Percentiles rank a stretch among this genome's conserved stretches.
phyloP scores from a whole-genome alignment of 2,113 vertebrate species.

The Nothoprocta pentlandii region DNA sequence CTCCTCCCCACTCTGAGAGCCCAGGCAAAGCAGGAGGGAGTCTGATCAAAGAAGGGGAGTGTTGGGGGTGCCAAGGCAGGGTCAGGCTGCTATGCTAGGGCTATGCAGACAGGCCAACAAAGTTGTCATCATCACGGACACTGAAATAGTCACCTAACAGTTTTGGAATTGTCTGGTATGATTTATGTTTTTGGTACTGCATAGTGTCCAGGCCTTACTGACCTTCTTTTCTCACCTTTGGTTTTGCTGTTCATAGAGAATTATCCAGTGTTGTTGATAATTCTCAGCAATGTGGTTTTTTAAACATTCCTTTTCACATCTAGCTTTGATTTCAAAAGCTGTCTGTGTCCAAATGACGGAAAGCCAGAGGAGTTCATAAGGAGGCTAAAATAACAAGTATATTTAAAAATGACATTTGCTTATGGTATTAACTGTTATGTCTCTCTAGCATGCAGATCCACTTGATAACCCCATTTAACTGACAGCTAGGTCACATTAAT shows the following conservation, averaged over 20 bases:
- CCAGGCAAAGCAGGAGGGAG: neutral
- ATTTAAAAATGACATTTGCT: neutral
- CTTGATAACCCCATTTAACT: neutral
- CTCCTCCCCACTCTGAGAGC: neutral
- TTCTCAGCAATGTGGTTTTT: neutral
- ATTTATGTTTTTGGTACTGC: neutral
- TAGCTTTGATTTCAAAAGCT: neutral
- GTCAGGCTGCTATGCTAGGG: neutral
- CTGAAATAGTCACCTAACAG: neutral
- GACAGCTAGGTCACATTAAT: constrained; percentile 9
- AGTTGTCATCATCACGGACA: neutral
- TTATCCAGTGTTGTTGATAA: neutral
- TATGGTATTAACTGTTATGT: neutral
- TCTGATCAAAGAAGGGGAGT: neutral
- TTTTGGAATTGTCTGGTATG: neutral
- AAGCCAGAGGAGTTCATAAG: neutral
- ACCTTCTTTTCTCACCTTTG: neutral
- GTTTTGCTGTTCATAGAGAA: neutral
- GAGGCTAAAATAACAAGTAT: neutral
- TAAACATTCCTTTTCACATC: neutral
- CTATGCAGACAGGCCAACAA: neutral
- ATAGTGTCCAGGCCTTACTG: neutral
- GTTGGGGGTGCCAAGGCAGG: neutral
- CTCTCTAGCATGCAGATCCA: neutral
- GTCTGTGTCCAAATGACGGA: neutral